Base-by-base conservation (phyloP, 2,888 invertebrate genomes). In the Drosophila borealis region DNA sequence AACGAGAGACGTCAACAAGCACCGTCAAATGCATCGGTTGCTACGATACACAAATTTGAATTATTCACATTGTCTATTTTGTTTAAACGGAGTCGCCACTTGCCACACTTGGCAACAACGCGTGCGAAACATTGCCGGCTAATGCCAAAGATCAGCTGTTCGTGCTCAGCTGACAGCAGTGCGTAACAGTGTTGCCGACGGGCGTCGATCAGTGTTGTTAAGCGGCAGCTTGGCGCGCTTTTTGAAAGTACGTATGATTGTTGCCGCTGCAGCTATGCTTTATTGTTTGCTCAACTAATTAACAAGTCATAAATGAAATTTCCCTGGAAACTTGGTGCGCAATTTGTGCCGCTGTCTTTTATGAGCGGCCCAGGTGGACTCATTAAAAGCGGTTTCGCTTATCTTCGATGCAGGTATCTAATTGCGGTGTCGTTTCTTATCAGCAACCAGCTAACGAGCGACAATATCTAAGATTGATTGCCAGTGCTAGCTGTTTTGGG, bases 401-500 rank as follows among this genome's bases (percentile, higher is more conserved):
- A 83, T 83, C 83, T 72, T 53, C 62, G 67, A 55, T 68, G 67
- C 56, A 65, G 80, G 86, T 88, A 88, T 83, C 83, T 83, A 83
- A 88, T 88, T 83, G 83, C 78, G 78, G 70, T 83, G 87, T 88
- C 82, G 88, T 70, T 88, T 62, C 82, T 82, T 82, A 82, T 82
- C 82, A 82, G 68, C 74, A 70, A 78, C 88, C 53, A 78, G 75
- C 81, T 53, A 70, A 60, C 81, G 41, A 64, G 61, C 88, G 85
- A 78, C 88, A 81, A 82, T 83, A 83, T 83, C 83, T 83, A 83
- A 83, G 83, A 83, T 88, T 83, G 83, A 83, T 83, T 86, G 80
- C 69, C 82, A 54, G 65, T 48, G 41, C 66, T 48, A 51, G 39
- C 49, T 45, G 66, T 61, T 59, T 59, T 54, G 19, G 50, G 55